Evolutionary conservation across 1,140 invertebrate genomes (phyloP), one percentile per base, ranked within the genome.

Genomic region (Drosophila novamexicana): DNA sequence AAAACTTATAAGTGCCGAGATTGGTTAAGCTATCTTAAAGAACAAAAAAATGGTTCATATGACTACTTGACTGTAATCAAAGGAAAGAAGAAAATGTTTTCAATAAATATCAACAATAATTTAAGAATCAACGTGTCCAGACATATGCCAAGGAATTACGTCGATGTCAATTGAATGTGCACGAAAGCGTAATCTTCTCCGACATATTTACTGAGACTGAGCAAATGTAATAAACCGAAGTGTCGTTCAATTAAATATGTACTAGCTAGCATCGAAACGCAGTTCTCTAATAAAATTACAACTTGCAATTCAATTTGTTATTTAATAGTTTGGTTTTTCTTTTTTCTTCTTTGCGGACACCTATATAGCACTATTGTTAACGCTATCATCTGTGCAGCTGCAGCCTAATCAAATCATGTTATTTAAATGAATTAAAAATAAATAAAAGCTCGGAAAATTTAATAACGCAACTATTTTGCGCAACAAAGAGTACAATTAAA

Each of bases 381-480:
- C 49, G 54, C 49, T 56, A 29, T 62, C 14, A 70, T 14, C 10
- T 47, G 40, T 53, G 47, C 50, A 12, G 14, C 52, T 54, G 56
- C 52, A 9, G 52, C 49, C 57, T 84, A 81, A 89, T 84, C 64
- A 73, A 89, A 84, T 89, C 52, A 75, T 67, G 52, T 67, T 45
- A 80, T 80, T 80, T 82, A 90, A 90, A 75, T 74, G 73, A 90
- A 82, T 82, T 90, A 85, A 73, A 81, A 90, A 90, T 83, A 74
- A 76, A 79, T 86, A 80, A 90, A 90, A 78, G 86, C 69, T 56
- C 56, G 63, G 76, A 44, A 90, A 90, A 90, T 90, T 79, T 82
- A 90, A 86, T 90, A 81, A 90, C 73, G 78, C 81, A 90, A 90
- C 81, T 89, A 89, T 90, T 85, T 85, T 79, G 78, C 78, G 72